Base-by-base conservation (phyloP, 2,888 invertebrate genomes). In the Cylindroiulus punctatus region DNA sequence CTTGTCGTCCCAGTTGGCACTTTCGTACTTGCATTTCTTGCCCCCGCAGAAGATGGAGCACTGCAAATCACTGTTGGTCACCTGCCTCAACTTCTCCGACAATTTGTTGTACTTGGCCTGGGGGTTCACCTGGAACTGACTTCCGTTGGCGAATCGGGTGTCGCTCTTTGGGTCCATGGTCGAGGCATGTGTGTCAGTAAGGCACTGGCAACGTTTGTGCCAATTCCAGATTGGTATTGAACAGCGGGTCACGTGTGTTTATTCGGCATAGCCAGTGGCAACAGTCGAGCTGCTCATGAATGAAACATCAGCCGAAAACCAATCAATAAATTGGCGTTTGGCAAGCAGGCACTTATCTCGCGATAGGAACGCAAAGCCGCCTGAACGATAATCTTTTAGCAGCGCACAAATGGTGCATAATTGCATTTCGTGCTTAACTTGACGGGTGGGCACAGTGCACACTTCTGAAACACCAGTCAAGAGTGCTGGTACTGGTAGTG, bases 1-100 rank as follows among this genome's bases (percentile, higher is more conserved):
- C 91, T 93, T 92, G 85, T 93, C 91, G 82, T 92, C 91, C 93
- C 93, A 93, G 87, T 93, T 93, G 86, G 93, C 93, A 88, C 92
- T 93, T 90, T 96, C 96, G 91, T 96, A 97, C 90, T 94, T 95
- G 92, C 97, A 97, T 87, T 94, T 93, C 57, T 93, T 92, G 0
- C 97, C 97, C 0, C 96, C 96, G 91, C 96, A 84, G 47, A 84
- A 84, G 47, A 84, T 84, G 8, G 57, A 84, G 44, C 47, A 84
- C 32, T 84, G 84, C 32, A 84, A 22, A 52, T 57, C 84, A 52
- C 52, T 47, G 42, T 32, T 32, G 52, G 47, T 84, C 47, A 84
- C 52, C 30, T 84, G 57, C 10, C 57, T 42, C 12, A 84, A 30
- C 84, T 84, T 84, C 12, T 44, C 84, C 0, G 84, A 84, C 19